These are phyloP conservation scores for Trematomus loennbergii DNA, from an alignment of 2,113 vertebrate species.

Conservation along the genomic window DNA sequence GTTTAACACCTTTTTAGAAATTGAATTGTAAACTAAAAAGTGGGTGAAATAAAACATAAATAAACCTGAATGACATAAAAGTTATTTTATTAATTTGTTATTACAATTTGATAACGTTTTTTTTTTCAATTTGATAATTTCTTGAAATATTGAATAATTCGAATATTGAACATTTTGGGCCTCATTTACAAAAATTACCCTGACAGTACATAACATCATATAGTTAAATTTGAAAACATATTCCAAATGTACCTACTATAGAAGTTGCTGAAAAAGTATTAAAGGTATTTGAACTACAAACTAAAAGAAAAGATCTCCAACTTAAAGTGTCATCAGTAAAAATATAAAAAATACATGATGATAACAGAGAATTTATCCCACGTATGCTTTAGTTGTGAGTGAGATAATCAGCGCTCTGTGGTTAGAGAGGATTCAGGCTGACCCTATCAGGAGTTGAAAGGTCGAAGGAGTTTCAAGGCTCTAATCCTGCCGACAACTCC, in stretches of 20 bases:
- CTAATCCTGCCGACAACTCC: conserved; percentile 67
- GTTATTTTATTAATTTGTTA: no score
- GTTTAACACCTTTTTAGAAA: no score
- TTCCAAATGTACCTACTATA: no score
- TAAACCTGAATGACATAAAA: no score
- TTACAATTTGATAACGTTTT: no score
- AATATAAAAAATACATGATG: not conserved
- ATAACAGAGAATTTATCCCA: not conserved
- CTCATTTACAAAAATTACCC: not conserved
- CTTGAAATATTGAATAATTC: not conserved
- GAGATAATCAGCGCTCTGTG: conserved; percentile 36
- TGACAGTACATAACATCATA: no score
- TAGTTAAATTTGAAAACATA: no score
- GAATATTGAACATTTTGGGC: not conserved
- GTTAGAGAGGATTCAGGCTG: conserved; percentile 33
- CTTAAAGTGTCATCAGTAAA: conserved; percentile 1
- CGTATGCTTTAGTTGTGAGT: conserved; percentile 31
- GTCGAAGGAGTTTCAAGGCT: conserved; percentile 40
- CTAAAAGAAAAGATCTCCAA: not conserved
- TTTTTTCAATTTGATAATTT: not conserved
- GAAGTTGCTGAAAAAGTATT: no score
- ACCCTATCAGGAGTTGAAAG: conserved; percentile 61
- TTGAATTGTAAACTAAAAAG: no score
- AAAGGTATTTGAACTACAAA: not conserved
- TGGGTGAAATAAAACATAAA: no score